Base-by-base conservation (phyloP, 2,888 invertebrate species). In the Drosophila mimica region DNA sequence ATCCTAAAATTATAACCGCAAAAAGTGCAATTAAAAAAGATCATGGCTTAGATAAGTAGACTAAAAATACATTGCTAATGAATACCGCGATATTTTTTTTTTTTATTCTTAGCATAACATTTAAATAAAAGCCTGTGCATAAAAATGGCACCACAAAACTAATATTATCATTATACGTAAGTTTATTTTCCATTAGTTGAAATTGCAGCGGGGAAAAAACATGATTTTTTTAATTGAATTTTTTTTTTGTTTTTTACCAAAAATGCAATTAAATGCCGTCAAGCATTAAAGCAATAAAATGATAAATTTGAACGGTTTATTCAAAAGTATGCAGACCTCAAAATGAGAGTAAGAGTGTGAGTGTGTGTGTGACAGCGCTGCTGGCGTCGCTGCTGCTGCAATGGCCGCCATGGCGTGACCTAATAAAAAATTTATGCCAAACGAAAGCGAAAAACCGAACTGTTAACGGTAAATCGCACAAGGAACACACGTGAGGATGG, bases 381-480 rank as follows among this genome's bases (percentile, higher is more conserved):
- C 33, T 36, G 31, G 25, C 70, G 64, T 72, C 63, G 63, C 48
- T 40, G 56, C 33, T 62, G 73, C 57, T 83, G 79, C 79, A 80
- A 75, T 80, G 77, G 77, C 73, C 67, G 76, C 52, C 64, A 69
- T 79, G 73, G 68, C 81, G 76, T 87, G 84, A 88, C 89, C 89
- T 76, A 88, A 88, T 88, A 87, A 87, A 87, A 87, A 76, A 82
- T 86, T 86, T 76, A 84, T 88, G 88, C 81, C 87, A 87, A 87
- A 79, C 79, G 87, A 83, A 85, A 81, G 82, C 78, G 86, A 86
- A 81, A 81, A 76, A 58, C 62, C 75, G 75, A 77, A 77, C 61
- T 61, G 63, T 46, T 38, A 76, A 68, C 62, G 74, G 68, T 53
- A 56, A 71, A 68, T 46, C 70, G 68, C 49, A 33, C 51, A 71